Base-by-base conservation (phyloP, 1,140 invertebrate genomes). In the Drosophila cardini region DNA sequence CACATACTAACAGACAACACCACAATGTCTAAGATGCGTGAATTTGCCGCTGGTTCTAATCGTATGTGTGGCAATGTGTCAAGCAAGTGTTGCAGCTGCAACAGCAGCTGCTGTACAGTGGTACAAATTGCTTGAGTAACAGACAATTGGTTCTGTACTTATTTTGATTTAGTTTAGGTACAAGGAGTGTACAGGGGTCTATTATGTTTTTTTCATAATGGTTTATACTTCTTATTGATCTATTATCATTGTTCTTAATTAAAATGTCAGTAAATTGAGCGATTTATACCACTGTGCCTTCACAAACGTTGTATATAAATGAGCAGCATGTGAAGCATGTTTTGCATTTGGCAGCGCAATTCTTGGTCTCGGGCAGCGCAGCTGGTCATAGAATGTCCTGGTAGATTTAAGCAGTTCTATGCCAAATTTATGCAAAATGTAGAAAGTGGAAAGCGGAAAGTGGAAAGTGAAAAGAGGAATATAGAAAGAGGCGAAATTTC, bases 351-450 rank as follows among this genome's bases (percentile, higher is more conserved):
- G 26, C 60, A 26, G 21, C 46, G 34, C 46, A 52, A 21, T 34
- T 30, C 69, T 65, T 30, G 13, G 21, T 50, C 42, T 42, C 63
- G 15, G 34, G n/a, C 21, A 38, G 36, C 38, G 21, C 46, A 67
- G 50, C 34, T 34, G 69, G 45, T 26, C 52, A 56, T 72, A 5
- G 21, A 26, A 65, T 11, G 32, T 48, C 32, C 32, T 55, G 65
- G 62, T 46, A 63, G 80, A 85, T 85, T 81, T 82, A 86, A 81
- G 74, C 84, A 81, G 76, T 82, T 71, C 46, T 40, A 55, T 64
- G 52, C 70, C 75, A 86, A 86, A 86, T 87, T 67, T 86, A 87
- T 86, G 68, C 83, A 87, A 78, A 71, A 70, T 62, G 58, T 68
- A 36, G 34, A 36, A 36, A 36, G 34, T 9, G 34, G 10, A 8